phyloP scores from a whole-genome alignment of 2,888 invertebrate species.

The Orthosia gracilis region DNA sequence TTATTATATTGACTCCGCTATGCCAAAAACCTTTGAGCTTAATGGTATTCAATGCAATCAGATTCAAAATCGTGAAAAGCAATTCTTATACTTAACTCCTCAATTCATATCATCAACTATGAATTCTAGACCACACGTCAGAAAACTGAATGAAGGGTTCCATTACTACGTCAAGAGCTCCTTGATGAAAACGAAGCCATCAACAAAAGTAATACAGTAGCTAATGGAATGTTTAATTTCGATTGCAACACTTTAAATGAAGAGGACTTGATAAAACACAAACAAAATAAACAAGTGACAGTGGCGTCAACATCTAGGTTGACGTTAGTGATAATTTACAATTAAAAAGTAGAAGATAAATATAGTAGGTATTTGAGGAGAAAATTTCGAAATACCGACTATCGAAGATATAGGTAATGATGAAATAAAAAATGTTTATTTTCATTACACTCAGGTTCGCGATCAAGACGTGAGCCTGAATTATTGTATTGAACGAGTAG shows the following conservation, averaged over 20 bases:
- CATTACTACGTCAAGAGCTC: slow-evolving; percentile 14
- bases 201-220: slow-evolving; percentile 41
- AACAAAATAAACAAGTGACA: slow-evolving; percentile 26
- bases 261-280: slow-evolving; percentile 22
- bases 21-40: not conserved
- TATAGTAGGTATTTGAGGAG: no score
- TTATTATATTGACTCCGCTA: not conserved
- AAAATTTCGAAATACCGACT: no score
- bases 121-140: slow-evolving; percentile 2
- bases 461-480: no score
- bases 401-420: no score
- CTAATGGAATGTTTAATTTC: slow-evolving; percentile 38
- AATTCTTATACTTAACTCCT: slow-evolving; percentile 2
- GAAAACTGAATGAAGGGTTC: slow-evolving; percentile 7
- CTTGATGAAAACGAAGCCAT: slow-evolving; percentile 29
- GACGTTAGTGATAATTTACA: not conserved
- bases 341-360: not conserved
- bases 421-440: no score
- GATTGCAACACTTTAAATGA: slow-evolving; percentile 40
- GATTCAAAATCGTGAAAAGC: not conserved
- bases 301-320: slow-evolving; percentile 16
- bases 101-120: slow-evolving; percentile 4
- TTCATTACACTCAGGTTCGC: no score
- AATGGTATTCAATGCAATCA: not conserved
- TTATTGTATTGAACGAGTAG: no score